These are phyloP conservation scores for Enoplosus armatus DNA, from an alignment of 2,797 vertebrate genomes.

Conservation along the genomic window DNA sequence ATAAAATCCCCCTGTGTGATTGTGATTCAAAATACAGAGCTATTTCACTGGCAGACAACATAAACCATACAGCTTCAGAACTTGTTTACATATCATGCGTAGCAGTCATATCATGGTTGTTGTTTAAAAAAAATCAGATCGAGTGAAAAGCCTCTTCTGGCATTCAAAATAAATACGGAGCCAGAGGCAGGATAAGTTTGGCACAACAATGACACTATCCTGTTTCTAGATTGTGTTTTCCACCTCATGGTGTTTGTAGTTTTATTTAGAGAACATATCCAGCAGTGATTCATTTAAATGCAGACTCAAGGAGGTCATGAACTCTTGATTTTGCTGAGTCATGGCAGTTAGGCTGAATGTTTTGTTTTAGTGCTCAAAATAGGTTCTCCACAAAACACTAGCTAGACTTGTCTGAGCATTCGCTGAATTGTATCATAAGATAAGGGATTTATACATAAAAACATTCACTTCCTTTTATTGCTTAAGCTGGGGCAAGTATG, in stretches of 20 bases:
- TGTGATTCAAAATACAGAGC: not conserved
- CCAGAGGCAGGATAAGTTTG: conserved; percentile 3
- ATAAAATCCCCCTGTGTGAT: not conserved
- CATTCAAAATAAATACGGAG: conserved; percentile 14
- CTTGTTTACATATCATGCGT: conserved; percentile 30
- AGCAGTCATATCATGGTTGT: conserved; percentile 10
- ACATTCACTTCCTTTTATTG: conserved; percentile 21
- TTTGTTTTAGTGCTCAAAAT: conserved; percentile 43
- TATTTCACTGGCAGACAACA: not conserved
- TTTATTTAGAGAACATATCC: conserved; percentile 34
- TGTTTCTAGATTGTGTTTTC: not conserved
- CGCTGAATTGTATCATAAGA: conserved; percentile 4
- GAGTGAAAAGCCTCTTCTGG: conserved; percentile 8
- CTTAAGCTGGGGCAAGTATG: not conserved
- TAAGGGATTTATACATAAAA: conserved; percentile 22
- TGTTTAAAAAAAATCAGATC: conserved; percentile 22
- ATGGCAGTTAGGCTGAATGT: conserved; percentile 15
- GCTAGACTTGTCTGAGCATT: conserved; percentile 7
- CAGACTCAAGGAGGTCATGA: conserved; percentile 45
- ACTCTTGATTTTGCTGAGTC: conserved; percentile 48
- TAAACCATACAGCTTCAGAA: conserved; percentile 1
- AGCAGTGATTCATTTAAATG: conserved; percentile 38
- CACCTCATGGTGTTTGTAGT: conserved; percentile 13
- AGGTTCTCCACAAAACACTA: conserved; percentile 27
- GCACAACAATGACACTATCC: conserved; percentile 1